A percentile compares a stretch with the other conserved stretches of the same genome.
Conservation (phyloP, 2,888 invertebrate species). For the Aelia acuminata region DNA sequence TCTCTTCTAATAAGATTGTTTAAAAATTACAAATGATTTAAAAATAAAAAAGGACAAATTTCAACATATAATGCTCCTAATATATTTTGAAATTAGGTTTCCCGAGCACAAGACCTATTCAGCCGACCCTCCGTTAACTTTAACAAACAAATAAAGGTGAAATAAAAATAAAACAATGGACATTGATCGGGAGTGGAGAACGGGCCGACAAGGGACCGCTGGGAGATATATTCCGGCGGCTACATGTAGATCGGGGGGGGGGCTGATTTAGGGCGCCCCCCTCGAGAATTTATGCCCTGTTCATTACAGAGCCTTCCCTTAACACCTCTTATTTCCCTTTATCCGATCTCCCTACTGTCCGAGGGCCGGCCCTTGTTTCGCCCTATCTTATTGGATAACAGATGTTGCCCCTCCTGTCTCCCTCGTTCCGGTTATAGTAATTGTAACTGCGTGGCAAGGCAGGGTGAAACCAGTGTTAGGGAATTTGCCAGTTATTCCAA, state of each 20-base stretch:
- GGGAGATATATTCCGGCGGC: conserved; percentile 28
- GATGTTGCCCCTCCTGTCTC: not conserved
- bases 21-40: too few relatives aligned
- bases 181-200: not conserved
- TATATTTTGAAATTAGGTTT: not conserved
- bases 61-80: too few relatives aligned
- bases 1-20: too few relatives aligned
- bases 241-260: conserved; percentile 44
- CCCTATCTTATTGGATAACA: conserved; percentile 27
- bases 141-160: conserved; percentile 6
- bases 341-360: conserved; percentile 41
- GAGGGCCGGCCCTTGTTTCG: conserved; percentile 29
- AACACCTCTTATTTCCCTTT: conserved; percentile 47
- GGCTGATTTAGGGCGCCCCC: conserved; percentile 32
- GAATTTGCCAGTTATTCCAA: not conserved
- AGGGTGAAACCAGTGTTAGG: not conserved
- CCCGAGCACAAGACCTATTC: not conserved
- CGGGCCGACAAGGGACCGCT: not conserved
- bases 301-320: conserved; percentile 40
- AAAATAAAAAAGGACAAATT: too few relatives aligned
- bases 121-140: not conserved
- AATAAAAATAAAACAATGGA: conserved; percentile 37
- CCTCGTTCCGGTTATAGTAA: not conserved
- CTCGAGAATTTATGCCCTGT: conserved; percentile 43
- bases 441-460: not conserved